Evolutionary conservation across 2,797 vertebrate genomes (phyloP).

Genomic region (Loriculus beryllinus): DNA sequence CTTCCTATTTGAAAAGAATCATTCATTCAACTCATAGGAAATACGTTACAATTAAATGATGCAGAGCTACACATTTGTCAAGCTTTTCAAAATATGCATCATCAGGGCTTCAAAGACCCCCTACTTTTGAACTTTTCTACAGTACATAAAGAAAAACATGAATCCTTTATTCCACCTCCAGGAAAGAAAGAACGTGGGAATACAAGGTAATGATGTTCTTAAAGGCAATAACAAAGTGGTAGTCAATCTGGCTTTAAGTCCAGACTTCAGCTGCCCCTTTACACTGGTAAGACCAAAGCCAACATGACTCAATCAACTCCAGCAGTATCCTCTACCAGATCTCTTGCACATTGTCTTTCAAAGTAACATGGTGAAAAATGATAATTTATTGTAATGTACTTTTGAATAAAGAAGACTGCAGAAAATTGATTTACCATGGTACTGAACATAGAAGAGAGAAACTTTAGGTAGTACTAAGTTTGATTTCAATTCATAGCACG

Average conservation of each 20-base stretch:
- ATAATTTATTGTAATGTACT: background rate
- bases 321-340: background rate
- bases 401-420: background rate
- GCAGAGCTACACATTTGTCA: background rate
- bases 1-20: background rate
- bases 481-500: background rate
- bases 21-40: background rate
- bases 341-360: background rate
- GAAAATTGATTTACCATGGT: background rate
- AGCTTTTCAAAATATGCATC: background rate
- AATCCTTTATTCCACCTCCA: background rate
- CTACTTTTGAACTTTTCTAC: background rate
- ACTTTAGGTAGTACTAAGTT: background rate
- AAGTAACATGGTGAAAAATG: background rate
- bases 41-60: background rate
- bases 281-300: background rate
- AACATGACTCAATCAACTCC: background rate
- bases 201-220: background rate
- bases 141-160: background rate
- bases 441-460: background rate
- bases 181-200: background rate
- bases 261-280: background rate
- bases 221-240: background rate
- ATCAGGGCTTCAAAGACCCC: background rate
- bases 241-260: background rate